Evolutionary conservation across 2,888 invertebrate genomes (phyloP), one percentile per base, ranked within the genome.

Genomic region (Ennomos erosarius): DNA sequence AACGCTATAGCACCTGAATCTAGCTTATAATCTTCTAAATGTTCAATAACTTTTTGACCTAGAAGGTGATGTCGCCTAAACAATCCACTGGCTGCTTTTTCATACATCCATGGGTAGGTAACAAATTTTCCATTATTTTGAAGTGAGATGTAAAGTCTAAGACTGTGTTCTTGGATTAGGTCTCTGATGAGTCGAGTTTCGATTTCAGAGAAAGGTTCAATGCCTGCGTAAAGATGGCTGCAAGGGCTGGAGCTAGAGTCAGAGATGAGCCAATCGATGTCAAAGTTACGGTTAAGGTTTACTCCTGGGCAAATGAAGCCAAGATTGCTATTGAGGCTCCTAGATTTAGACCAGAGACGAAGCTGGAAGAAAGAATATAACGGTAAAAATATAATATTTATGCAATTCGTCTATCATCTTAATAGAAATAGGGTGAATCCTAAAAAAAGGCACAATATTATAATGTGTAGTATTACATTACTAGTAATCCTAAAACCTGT

Each of bases 211-310:
- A 95, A 95, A 0, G 95, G 78, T 10, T 74, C 71, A 0, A 84
- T 75, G 0, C 97, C 97, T 10, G 93, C 93, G 76, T 90, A 97
- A 0, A 93, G 90, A 2, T 95, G 94, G 9, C 89, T 84, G 78
- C 96, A 96, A 8, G 93, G 94, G 52, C 93, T 89, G 1, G 79
- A 80, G 55, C 94, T 94, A 4, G 94, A 91, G 49, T 93, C 95
- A 51, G 83, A 93, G 81, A 85, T 87, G 81, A 91, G 94, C 96
- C 96, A 97, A 62, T 95, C 93, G 59, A 94, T 93, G 51, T 93
- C 95, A 69, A 96, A 97, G 79, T 97, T 97, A 3, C 97, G 88
- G 76, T 97, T 97, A 3, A 95, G 93, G 80, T 97, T 96, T 0
- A 94, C 94, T 0, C 97, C 97, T 1, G 86, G 84, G 68, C 96